A percentile compares a stretch with the other conserved stretches of the same genome.
Evolutionary conservation across 2,113 vertebrate genomes (phyloP).

Genomic region (Crotalus horridus): DNA sequence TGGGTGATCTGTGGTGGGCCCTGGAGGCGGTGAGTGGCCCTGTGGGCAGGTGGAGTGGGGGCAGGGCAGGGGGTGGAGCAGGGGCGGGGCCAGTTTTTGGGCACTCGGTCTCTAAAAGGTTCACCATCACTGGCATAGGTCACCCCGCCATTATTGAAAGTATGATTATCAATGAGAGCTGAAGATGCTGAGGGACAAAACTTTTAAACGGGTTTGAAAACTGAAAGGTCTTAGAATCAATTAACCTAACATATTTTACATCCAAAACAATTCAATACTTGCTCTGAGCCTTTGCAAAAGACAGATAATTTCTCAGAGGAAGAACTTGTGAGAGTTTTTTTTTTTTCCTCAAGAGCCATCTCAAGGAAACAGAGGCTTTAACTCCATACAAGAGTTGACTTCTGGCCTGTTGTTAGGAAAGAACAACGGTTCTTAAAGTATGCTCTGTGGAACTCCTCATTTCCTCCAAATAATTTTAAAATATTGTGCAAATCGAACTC

Average conservation of each 20-base stretch:
- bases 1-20: no score
- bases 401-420: not conserved
- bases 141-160: not conserved
- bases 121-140: not conserved
- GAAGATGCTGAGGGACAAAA: not conserved
- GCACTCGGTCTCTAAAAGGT: no score
- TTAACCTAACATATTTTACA: not conserved
- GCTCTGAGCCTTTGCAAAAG: not conserved
- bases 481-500: not conserved
- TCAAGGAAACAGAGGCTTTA: not conserved
- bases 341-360: not conserved
- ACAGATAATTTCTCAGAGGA: not conserved
- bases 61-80: no score
- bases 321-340: not conserved
- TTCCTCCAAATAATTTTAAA: not conserved
- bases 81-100: no score
- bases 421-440: not conserved
- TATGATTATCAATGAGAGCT: not conserved
- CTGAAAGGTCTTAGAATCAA: not conserved
- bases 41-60: no score
- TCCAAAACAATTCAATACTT: not conserved
- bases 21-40: no score
- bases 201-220: not conserved
- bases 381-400: not conserved
- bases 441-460: not conserved